Base-by-base conservation (phyloP, 2,888 invertebrate species). In the Apocheima hispidaria region DNA sequence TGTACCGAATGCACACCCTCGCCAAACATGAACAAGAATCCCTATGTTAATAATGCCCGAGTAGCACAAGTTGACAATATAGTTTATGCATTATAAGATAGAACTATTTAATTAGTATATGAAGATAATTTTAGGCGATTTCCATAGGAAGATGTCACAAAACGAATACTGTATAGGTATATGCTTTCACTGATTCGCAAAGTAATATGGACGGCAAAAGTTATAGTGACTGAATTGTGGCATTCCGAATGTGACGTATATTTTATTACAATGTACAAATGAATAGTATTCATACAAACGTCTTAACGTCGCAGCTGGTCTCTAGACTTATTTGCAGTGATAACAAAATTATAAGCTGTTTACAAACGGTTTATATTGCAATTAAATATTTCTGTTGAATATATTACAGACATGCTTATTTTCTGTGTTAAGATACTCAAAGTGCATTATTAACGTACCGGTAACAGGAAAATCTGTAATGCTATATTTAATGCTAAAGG, bases 181-280 rank as follows among this genome's bases (percentile, higher is more conserved):
- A 30, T 55, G 74, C 68, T 72, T 72, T 75, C 74, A 81, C 69
- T 77, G 78, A 82, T 78, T 81, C 77, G 90, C 90, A 91, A 92
- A 88, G 71, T 79, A 90, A 91, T 78, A 86, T 90, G 92, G 92
- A 92, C 92, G 92, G 92, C 88, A 89, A 69, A 66, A 66, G 60
- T 70, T 64, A 60, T 65, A 51, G 44, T 52, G 62, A 67, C 48
- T 41, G 53, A 53, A 30, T 54, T 43, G 63, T 60, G 57, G 52
- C 49, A 69, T 69, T 70, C 66, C 56, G 48, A 68, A 66, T 60
- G 59, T 69, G 68, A 65, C 54, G 60, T 52, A 38, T 68, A 65
- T 38, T 53, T 54, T 38, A 30, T 33, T 35, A 49, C 18, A 58
- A 59, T 28, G 43, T 43, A 44, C 62, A 51, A 69, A 69, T 69